Conservation (phyloP, 2,888 invertebrate genomes). For the Mythimna ferrago region DNA sequence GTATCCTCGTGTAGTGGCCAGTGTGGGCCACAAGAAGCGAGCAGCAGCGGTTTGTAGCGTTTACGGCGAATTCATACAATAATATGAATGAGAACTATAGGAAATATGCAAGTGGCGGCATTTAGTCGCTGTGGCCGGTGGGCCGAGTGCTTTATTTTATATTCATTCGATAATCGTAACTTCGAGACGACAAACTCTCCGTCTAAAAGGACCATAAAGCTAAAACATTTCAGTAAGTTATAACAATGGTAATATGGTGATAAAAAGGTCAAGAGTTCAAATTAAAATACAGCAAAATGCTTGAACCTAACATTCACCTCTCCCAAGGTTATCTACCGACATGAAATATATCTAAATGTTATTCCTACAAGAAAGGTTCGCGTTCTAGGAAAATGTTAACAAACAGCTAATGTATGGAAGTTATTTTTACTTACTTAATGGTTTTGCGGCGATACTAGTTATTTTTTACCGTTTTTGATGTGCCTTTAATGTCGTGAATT, state of each 20-base stretch:
- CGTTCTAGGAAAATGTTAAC: background rate
- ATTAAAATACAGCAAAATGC: background rate
- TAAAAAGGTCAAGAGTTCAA: slow-evolving; percentile 21
- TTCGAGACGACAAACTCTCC: no score
- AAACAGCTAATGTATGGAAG: background rate
- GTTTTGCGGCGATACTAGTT: background rate
- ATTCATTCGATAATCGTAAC: no score
- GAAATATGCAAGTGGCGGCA: no score
- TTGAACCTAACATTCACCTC: slow-evolving; percentile 7
- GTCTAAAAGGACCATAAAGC: no score
- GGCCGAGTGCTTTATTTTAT: no score
- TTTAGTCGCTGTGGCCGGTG: no score
- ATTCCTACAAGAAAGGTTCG: background rate
- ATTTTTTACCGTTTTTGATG: background rate
- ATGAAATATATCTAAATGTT: background rate
- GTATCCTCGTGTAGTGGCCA: no score
- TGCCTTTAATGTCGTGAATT: background rate
- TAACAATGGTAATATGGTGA: background rate
- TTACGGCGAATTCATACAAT: no score
- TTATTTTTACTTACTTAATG: background rate
- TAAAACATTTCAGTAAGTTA: no score
- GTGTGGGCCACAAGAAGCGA: no score
- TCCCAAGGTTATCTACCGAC: slow-evolving; percentile 1
- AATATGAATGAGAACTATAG: no score
- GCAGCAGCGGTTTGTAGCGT: no score